Conservation (phyloP, 2,888 invertebrate genomes). For the Synergus laeviventris region DNA sequence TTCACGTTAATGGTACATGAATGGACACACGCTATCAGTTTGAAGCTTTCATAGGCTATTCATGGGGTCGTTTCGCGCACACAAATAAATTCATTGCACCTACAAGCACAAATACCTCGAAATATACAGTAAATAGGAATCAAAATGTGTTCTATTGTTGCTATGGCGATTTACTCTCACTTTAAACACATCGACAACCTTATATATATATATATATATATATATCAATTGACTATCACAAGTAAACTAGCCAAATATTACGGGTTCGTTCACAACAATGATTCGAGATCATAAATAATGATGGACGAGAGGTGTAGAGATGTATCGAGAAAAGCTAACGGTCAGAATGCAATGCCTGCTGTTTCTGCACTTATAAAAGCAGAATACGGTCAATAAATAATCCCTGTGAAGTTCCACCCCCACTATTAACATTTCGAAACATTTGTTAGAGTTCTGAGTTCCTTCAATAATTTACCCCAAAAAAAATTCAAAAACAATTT, state of each 20-base stretch:
- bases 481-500: no score
- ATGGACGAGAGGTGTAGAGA: background rate
- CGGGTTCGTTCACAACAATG: slow-evolving; percentile 50
- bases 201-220: no score
- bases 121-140: slow-evolving; percentile 49
- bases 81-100: slow-evolving; percentile 1
- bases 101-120: background rate
- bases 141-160: slow-evolving; percentile 70
- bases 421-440: no score
- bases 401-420: no score
- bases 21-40: slow-evolving; percentile 17
- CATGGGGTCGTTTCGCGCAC: background rate
- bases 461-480: no score
- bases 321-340: background rate
- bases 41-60: slow-evolving; percentile 9
- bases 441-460: no score
- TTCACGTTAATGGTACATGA: background rate
- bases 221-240: slow-evolving; percentile 64
- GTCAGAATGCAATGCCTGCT: background rate
- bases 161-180: slow-evolving; percentile 66
- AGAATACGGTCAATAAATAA: no score
- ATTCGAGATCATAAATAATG: slow-evolving; percentile 46
- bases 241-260: slow-evolving; percentile 52
- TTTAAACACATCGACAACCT: slow-evolving; percentile 68
- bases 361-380: background rate